Percentiles rank a stretch among this genome's conserved stretches.
Evolutionary conservation across 2,113 vertebrate genomes (phyloP).

Genomic region (Accipiter virgatus): DNA sequence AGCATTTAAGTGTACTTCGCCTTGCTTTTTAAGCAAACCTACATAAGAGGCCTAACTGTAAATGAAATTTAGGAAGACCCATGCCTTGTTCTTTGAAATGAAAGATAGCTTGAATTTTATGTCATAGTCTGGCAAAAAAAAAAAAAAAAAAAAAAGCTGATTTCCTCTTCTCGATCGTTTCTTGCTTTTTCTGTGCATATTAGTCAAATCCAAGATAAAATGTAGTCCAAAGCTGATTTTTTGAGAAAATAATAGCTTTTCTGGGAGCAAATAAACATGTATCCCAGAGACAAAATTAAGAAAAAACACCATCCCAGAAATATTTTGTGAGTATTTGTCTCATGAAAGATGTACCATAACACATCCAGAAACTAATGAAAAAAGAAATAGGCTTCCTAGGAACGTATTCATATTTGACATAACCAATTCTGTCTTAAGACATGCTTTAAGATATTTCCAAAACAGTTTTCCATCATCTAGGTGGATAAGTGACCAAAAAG

Average conservation of each 20-base stretch:
- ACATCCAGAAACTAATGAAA: not conserved
- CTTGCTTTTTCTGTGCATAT: not conserved
- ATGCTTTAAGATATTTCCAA: not conserved
- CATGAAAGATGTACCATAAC: not conserved
- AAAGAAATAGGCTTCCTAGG: not conserved
- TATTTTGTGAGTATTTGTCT: not conserved
- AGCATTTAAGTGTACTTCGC: not conserved
- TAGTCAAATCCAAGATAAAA: not conserved
- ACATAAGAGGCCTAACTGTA: not conserved
- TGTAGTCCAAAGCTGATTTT: not conserved
- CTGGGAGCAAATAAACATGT: not conserved
- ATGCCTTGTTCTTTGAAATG: not conserved
- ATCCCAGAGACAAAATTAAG: not conserved
- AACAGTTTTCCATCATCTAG: not conserved
- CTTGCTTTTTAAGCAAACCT: not conserved
- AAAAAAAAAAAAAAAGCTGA: not conserved
- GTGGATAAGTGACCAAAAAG: not conserved
- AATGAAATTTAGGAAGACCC: not conserved
- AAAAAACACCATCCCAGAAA: not conserved
- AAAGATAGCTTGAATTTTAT: not conserved
- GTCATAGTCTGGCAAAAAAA: not conserved
- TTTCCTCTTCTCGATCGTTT: not conserved
- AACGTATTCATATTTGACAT: not conserved
- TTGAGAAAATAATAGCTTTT: not conserved
- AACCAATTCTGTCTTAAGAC: not conserved